phyloP scores from a whole-genome alignment of 2,113 vertebrate genomes.

The Eulacestoma nigropectus region DNA sequence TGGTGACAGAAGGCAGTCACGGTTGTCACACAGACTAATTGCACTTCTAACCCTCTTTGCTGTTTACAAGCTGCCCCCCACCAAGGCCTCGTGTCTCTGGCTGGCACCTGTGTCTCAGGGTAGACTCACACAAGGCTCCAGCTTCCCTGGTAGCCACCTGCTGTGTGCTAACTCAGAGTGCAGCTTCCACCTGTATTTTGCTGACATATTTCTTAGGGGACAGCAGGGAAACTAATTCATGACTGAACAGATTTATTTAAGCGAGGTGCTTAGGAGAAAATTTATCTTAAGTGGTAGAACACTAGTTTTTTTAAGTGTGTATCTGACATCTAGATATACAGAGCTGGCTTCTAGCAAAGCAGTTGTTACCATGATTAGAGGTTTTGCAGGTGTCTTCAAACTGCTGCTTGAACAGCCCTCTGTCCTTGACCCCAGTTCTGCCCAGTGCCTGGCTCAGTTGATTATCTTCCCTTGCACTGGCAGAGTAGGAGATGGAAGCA shows the following conservation, averaged over 20 bases:
- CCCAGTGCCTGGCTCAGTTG: neutral
- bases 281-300: neutral
- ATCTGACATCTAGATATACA: neutral
- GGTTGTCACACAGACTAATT: slow-evolving; percentile 33
- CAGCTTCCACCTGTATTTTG: neutral
- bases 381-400: neutral
- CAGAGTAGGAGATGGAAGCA: neutral
- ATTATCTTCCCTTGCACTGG: neutral
- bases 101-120: neutral
- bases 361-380: neutral
- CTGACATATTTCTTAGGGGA: neutral
- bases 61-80: neutral
- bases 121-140: neutral
- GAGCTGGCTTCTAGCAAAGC: neutral
- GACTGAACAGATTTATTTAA: neutral
- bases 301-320: neutral
- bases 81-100: neutral
- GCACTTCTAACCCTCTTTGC: slow-evolving; percentile 16
- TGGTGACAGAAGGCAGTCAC: slow-evolving; percentile 29
- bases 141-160: neutral
- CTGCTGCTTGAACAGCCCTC: rapidly evolving
- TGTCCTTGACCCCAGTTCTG: neutral
- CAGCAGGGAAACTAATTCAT: neutral
- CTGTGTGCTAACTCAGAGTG: neutral
- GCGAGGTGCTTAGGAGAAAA: neutral